Base-by-base conservation (phyloP, 2,113 vertebrate species). In the Mesembrinibis cayennensis region DNA sequence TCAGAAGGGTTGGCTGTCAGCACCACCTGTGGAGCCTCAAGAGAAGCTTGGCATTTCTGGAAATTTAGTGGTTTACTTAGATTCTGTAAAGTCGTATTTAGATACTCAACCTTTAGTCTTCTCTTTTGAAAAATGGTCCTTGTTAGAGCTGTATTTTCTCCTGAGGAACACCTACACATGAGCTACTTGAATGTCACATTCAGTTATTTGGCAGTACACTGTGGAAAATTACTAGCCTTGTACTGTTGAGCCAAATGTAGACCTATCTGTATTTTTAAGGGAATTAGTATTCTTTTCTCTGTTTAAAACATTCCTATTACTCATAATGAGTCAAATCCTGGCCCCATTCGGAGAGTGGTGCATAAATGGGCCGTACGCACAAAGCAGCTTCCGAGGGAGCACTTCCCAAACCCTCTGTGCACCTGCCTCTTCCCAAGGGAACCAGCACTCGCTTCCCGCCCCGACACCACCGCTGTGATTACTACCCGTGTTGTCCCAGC, bases 281-380 rank as follows among this genome's bases (percentile, higher is more conserved):
- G 82, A 91, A 85, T 85, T 92, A 40, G 61, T 95, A 63, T 50
- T 82, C 66, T 93, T 90, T 93, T 63, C 78, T 91, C 85, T 47
- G 65, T 90, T 94, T 88, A 65, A 94, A 96, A 95, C 74, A 76
- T 76, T 90, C 44, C 62, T 61, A 19, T 93, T 93, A 86, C 78
- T 97, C 94, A 94, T 20, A 55, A 45, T 90, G 90, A 95, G 83
- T 93, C 96, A 96, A 97, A 70, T 26, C 76, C 83, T 65, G 94
- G 93, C 87, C 70, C 45, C 16, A 1, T 72, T 53, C 3, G 40
- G 86, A 83, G 40, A 55, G n/a, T 0, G 6, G 86, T 59, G 66
- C 44, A 16, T 4, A 38, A 79, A 52, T 1, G 26, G 74, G 56
- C 86, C 79, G 25, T 8, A 2, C 0, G 20, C 49, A 76, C 47